Conservation (phyloP, 2,797 vertebrate genomes). For the Sternotherus odoratus region DNA sequence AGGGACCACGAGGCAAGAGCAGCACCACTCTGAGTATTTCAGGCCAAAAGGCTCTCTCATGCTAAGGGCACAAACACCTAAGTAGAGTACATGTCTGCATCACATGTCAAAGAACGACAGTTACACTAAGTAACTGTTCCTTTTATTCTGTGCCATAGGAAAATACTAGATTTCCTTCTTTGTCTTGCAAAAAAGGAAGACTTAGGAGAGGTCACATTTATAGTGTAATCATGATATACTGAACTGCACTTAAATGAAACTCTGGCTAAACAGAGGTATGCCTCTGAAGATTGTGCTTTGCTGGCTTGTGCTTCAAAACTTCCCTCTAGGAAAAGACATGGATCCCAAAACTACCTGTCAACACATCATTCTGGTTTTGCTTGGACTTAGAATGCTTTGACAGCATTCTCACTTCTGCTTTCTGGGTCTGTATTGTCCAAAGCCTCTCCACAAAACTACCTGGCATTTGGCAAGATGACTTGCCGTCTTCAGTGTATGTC, state of each 20-base stretch:
- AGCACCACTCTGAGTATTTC: too few relatives aligned
- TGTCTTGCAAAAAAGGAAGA: background rate
- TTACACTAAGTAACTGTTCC: background rate
- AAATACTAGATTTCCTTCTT: background rate
- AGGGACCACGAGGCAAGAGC: too few relatives aligned
- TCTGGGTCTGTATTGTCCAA: background rate
- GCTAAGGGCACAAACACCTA: too few relatives aligned
- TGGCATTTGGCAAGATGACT: background rate
- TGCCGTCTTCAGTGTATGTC: slow-evolving; percentile 7
- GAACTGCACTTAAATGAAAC: background rate
- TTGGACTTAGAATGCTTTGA: background rate
- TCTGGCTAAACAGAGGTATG: background rate
- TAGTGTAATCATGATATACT: background rate
- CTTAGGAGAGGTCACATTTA: background rate
- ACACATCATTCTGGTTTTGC: background rate
- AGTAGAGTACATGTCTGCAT: too few relatives aligned
- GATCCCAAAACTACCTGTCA: background rate
- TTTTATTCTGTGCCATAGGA: background rate
- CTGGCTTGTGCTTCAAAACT: background rate
- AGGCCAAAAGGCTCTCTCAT: too few relatives aligned
- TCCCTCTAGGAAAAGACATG: background rate
- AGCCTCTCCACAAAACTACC: background rate
- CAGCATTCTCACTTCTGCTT: background rate
- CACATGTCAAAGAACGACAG: background rate
- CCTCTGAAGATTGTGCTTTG: background rate